These are phyloP conservation scores for Chrysemys picta DNA, from an alignment of 2,113 vertebrate genomes.

Conservation along the genomic window DNA sequence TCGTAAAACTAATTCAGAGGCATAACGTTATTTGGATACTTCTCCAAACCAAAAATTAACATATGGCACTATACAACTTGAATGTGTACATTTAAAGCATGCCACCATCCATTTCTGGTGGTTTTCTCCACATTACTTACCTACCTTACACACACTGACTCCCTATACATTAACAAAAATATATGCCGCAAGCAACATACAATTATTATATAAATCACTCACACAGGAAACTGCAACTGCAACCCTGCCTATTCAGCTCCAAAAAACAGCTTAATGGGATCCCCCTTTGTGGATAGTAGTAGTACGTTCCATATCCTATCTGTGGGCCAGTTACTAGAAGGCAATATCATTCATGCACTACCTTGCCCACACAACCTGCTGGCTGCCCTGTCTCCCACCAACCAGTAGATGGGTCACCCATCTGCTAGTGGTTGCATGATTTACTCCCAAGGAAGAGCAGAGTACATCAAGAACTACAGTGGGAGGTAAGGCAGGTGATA, in stretches of 20 bases:
- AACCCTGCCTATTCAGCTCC: background rate
- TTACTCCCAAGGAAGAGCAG: background rate
- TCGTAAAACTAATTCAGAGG: background rate
- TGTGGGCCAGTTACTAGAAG: background rate
- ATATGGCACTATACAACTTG: background rate
- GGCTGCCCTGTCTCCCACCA: accelerated
- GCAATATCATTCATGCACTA: background rate
- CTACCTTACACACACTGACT: accelerated
- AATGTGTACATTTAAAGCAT: background rate
- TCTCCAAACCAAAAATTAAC: background rate
- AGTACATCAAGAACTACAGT: background rate
- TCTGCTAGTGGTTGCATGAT: background rate
- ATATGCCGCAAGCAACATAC: background rate
- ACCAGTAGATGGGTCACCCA: background rate
- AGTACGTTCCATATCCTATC: background rate
- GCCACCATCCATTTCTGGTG: background rate
- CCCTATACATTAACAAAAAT: background rate
- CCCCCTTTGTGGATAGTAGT: background rate
- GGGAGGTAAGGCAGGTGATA: background rate
- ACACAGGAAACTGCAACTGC: background rate
- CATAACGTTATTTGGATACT: background rate
- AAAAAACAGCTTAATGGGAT: background rate
- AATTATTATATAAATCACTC: background rate
- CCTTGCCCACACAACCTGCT: background rate
- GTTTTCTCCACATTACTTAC: background rate